A percentile compares a stretch with the other conserved stretches of the same genome.
Evolutionary conservation across 2,888 invertebrate species (phyloP).

Genomic region (Eucera pruinosa): DNA sequence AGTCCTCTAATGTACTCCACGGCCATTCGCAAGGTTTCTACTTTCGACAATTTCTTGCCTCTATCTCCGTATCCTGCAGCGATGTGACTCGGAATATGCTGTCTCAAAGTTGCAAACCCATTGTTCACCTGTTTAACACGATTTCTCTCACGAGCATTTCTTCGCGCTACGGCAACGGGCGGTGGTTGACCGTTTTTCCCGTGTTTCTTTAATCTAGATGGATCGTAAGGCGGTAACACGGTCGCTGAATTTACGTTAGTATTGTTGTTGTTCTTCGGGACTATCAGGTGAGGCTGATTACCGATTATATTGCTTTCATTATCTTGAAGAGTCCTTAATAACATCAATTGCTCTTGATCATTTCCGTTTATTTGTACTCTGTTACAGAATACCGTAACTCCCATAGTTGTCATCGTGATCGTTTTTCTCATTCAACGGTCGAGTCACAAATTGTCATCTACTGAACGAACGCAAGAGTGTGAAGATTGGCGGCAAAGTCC

Average conservation of each 20-base stretch:
- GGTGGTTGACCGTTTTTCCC: conserved; percentile 87
- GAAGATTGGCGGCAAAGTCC: background rate
- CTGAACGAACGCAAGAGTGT: background rate
- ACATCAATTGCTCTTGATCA: conserved; percentile 81
- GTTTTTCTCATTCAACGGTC: background rate
- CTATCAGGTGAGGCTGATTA: conserved; percentile 74
- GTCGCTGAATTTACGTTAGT: conserved; percentile 44
- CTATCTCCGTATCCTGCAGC: conserved; percentile 88
- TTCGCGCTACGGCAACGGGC: conserved; percentile 92
- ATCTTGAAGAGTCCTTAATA: conserved; percentile 81
- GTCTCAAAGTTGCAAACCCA: conserved; percentile 94
- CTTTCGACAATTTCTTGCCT: conserved; percentile 93
- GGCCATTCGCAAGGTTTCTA: conserved; percentile 95
- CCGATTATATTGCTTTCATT: conserved; percentile 82
- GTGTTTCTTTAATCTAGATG: conserved; percentile 84
- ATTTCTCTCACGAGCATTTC: conserved; percentile 97
- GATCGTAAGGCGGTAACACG: conserved; percentile 84
- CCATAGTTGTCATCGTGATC: conserved; percentile 81
- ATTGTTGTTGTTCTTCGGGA: conserved; percentile 69
- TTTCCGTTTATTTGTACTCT: conserved; percentile 78
- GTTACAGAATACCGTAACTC: conserved; percentile 81
- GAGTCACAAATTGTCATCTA: background rate
- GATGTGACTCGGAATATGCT: conserved; percentile 94
- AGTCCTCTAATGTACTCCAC: conserved; percentile 95
- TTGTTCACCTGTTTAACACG: conserved; percentile 96